Conservation (phyloP, 2,888 invertebrate genomes). For the Siphlonurus alternatus region DNA sequence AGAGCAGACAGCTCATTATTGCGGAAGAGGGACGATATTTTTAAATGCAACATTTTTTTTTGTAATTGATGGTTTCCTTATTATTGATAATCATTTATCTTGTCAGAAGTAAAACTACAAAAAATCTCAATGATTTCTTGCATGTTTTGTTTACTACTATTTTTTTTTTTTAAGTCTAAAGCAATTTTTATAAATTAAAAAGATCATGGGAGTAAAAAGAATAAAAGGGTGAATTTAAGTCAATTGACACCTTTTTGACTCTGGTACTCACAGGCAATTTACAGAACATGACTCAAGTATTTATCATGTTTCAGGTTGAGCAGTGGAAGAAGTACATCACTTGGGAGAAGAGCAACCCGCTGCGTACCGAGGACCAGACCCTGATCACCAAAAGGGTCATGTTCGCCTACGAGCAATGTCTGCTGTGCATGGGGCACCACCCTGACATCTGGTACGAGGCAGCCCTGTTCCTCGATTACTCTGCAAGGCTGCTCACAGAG, state of each 20-base stretch:
- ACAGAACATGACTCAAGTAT: background rate
- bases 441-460: constrained; percentile 99
- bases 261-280: background rate
- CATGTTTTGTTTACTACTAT: background rate
- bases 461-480: constrained; percentile 89
- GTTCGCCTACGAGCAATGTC: constrained; percentile 96
- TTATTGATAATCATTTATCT: too few species aligned
- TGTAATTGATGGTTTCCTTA: too few species aligned
- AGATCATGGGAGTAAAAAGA: too few species aligned
- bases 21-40: too few species aligned
- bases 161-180: background rate
- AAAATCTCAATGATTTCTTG: too few species aligned
- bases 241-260: too few species aligned
- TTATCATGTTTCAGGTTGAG: constrained; percentile 50
- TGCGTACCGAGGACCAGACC: constrained; percentile 90
- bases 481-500: constrained; percentile 82
- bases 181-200: too few species aligned
- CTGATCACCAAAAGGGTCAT: constrained; percentile 86
- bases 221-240: too few species aligned
- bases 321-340: constrained; percentile 97
- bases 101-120: too few species aligned
- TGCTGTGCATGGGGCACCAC: constrained; percentile 91
- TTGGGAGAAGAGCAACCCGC: constrained; percentile 94
- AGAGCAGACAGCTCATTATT: too few species aligned
- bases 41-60: too few species aligned